Conservation (phyloP, 2,797 vertebrate species). For the Rhinophrynus dorsalis region DNA sequence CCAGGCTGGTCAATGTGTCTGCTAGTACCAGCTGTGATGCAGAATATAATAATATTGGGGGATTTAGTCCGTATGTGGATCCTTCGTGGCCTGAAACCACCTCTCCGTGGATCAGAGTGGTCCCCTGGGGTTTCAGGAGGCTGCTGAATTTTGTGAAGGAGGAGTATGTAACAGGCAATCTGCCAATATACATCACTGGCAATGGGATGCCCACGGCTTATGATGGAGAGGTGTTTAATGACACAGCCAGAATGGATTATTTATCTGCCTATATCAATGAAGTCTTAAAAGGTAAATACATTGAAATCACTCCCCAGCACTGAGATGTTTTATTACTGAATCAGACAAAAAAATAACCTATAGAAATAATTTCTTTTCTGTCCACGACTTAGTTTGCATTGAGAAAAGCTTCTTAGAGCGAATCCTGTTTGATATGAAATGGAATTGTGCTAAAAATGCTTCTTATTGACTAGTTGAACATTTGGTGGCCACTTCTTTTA, state of each 20-base stretch:
- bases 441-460: too few species aligned
- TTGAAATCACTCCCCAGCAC: too few species aligned
- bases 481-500: too few species aligned
- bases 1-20: constrained; percentile 67
- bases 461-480: too few species aligned
- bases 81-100: constrained; percentile 76
- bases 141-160: constrained; percentile 79
- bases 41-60: constrained; percentile 73
- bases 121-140: constrained; percentile 84
- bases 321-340: too few species aligned
- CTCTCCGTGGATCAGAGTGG: constrained; percentile 78
- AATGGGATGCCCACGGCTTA: constrained; percentile 76
- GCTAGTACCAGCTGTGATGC: constrained; percentile 62
- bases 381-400: too few species aligned
- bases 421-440: too few species aligned
- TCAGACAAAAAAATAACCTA: too few species aligned
- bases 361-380: too few species aligned
- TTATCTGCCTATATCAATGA: constrained; percentile 82
- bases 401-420: too few species aligned
- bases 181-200: constrained; percentile 83
- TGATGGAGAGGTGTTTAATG: constrained; percentile 65
- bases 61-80: constrained; percentile 74
- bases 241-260: constrained; percentile 70
- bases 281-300: constrained; percentile 86
- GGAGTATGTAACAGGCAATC: constrained; percentile 71